phyloP scores from a whole-genome alignment of 2,797 vertebrate genomes.

The Emys orbicularis region DNA sequence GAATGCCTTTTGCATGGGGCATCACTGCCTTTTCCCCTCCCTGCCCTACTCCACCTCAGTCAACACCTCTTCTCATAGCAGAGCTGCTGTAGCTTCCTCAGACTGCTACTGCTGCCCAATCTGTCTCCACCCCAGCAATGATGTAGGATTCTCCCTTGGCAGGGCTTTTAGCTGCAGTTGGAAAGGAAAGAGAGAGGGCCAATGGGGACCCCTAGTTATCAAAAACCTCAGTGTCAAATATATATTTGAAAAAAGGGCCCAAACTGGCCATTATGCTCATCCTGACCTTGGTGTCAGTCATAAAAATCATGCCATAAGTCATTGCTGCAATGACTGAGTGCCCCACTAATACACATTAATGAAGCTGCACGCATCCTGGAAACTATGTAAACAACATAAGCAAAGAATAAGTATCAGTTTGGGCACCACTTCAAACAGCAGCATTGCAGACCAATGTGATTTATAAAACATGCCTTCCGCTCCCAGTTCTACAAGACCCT shows the following conservation, averaged over 20 bases:
- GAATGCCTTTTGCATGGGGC: not conserved
- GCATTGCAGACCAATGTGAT: not conserved
- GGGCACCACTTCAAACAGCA: not conserved
- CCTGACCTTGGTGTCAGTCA: not conserved
- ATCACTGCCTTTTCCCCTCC: not conserved
- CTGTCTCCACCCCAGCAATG: not conserved
- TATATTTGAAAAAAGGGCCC: not conserved
- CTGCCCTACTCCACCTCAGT: not conserved
- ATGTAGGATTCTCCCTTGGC: not conserved
- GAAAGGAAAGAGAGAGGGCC: not conserved
- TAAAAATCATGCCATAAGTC: not conserved
- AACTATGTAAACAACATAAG: not conserved
- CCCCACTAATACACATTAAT: too few relatives aligned
- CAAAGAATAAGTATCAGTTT: not conserved
- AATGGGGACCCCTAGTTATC: not conserved
- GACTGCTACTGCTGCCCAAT: not conserved
- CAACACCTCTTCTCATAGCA: not conserved
- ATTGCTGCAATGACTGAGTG: fast-evolving
- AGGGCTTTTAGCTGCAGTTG: not conserved
- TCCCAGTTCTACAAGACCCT: not conserved
- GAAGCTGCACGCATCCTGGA: not conserved
- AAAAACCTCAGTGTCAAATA: not conserved
- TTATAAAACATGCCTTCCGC: not conserved
- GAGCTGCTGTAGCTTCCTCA: not conserved
- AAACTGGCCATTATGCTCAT: not conserved